phyloP scores from a whole-genome alignment of 2,797 vertebrate species.

The Coranthus polyacanthus region DNA sequence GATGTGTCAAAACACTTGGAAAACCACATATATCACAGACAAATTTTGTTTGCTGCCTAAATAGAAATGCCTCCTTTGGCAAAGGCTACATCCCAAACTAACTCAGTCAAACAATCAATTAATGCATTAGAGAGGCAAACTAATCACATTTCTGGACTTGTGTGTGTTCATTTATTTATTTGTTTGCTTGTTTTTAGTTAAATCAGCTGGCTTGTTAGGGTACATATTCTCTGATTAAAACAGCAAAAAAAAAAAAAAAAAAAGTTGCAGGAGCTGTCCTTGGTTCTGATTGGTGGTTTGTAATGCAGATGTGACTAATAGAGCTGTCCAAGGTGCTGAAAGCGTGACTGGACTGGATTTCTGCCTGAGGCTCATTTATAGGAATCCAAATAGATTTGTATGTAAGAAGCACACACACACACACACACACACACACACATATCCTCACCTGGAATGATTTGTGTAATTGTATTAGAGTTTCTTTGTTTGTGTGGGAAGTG shows the following conservation, averaged over 20 bases:
- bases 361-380: constrained; percentile 7
- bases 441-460: neutral
- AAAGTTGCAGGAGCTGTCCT: constrained; percentile 57
- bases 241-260: neutral
- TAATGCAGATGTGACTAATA: constrained; percentile 16
- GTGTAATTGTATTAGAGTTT: neutral
- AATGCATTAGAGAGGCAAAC: neutral
- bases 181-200: constrained; percentile 5
- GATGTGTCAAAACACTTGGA: constrained; percentile 22
- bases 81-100: neutral
- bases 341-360: constrained; percentile 10
- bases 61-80: constrained; percentile 9
- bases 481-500: neutral
- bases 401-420: constrained; percentile 7
- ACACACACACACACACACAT: neutral
- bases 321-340: constrained; percentile 76
- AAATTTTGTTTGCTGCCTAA: neutral
- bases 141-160: neutral
- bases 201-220: constrained; percentile 12
- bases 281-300: constrained; percentile 57
- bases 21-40: constrained; percentile 22
- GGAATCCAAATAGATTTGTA: constrained; percentile 21
- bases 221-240: constrained; percentile 5
- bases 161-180: constrained; percentile 4
- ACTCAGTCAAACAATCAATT: constrained; percentile 32